Evolutionary conservation across 2,888 invertebrate species (phyloP).

Genomic region (Noctua janthina): DNA sequence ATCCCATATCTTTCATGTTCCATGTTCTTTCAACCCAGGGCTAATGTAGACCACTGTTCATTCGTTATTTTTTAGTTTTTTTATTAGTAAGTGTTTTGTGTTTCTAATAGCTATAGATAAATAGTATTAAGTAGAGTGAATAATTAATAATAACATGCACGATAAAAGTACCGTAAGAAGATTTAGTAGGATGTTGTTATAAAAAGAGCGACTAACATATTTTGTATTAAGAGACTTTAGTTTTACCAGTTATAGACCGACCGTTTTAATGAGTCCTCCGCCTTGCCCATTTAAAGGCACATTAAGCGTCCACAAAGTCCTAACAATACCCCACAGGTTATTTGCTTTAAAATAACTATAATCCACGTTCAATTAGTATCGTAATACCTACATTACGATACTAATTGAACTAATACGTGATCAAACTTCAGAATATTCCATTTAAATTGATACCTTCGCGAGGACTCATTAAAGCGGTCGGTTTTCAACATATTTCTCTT

Average conservation of each 20-base stretch:
- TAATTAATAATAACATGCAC: slow-evolving; percentile 54
- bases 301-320: too few species aligned
- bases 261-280: too few species aligned
- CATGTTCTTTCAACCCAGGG: neutral
- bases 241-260: neutral
- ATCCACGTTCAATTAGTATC: too few species aligned
- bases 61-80: neutral
- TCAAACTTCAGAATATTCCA: too few species aligned
- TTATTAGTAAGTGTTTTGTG: neutral
- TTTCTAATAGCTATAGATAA: neutral
- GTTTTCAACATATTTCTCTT: neutral
- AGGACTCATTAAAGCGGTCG: too few species aligned
- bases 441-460: too few species aligned
- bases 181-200: slow-evolving; percentile 11
- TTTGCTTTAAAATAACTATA: too few species aligned
- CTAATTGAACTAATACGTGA: too few species aligned
- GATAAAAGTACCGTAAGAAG: slow-evolving; percentile 16
- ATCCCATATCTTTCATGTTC: neutral
- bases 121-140: neutral
- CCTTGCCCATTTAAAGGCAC: too few species aligned
- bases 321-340: too few species aligned
- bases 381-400: too few species aligned
- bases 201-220: neutral
- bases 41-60: neutral
- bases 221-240: neutral